phyloP scores from a whole-genome alignment of 2,888 invertebrate species.

The Drosophila lutescens region DNA sequence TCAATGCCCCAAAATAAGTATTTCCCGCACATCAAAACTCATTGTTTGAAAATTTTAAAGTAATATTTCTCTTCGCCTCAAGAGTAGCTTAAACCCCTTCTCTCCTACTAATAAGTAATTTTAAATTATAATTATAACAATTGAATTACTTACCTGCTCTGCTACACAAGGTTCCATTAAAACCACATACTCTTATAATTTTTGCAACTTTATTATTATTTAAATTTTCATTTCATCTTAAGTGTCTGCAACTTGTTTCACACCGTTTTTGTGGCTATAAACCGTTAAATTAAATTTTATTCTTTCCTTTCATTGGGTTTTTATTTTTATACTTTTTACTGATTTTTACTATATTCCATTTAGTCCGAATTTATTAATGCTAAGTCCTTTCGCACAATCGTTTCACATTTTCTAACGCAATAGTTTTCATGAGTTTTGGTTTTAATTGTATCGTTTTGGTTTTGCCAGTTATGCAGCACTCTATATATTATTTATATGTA shows the following conservation, averaged over 20 bases:
- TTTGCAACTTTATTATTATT: constrained; percentile 76
- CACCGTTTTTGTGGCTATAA: constrained; percentile 20
- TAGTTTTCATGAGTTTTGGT: constrained; percentile 62
- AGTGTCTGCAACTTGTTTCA: constrained; percentile 31
- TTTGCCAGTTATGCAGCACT: constrained; percentile 64
- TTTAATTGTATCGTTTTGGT: constrained; percentile 49
- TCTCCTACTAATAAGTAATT: no score
- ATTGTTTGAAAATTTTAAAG: no score
- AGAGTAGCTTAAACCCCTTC: no score
- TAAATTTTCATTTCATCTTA: constrained; percentile 59
- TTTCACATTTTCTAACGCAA: constrained; percentile 64
- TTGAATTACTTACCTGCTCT: no score
- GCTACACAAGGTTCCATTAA: neutral
- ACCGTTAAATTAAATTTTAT: constrained; percentile 40
- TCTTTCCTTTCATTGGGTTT: constrained; percentile 21
- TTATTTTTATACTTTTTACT: constrained; percentile 31
- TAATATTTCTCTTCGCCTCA: no score
- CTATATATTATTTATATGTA: constrained; percentile 53
- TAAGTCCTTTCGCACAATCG: constrained; percentile 37
- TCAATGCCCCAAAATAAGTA: no score
- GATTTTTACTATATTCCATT: constrained; percentile 32
- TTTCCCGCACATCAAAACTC: no score
- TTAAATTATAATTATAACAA: no score
- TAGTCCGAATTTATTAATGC: constrained; percentile 44
- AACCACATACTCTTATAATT: constrained; percentile 26